Evolutionary conservation across 1,140 invertebrate species (phyloP).

Genomic region (Aphelinus atriplicis): DNA sequence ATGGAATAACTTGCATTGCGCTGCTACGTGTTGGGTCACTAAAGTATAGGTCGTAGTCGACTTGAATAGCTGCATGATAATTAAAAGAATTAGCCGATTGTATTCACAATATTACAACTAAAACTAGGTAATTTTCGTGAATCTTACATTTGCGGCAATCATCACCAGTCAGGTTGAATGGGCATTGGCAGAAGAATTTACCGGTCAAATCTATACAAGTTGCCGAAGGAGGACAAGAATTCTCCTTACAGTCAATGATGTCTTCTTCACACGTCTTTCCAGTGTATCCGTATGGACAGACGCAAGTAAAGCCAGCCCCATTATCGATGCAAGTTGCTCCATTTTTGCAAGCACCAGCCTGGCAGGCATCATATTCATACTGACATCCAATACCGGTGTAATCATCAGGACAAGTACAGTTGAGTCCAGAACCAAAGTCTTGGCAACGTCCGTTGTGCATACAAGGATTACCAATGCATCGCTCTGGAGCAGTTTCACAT

Average conservation of each 20-base stretch:
- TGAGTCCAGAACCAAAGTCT: constrained; percentile 93
- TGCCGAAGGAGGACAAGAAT: constrained; percentile 92
- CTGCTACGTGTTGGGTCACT: constrained; percentile 88
- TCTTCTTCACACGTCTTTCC: constrained; percentile 93
- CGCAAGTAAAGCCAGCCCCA: constrained; percentile 84
- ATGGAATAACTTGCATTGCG: constrained; percentile 89
- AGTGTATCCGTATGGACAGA: constrained; percentile 86
- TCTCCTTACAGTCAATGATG: constrained; percentile 91
- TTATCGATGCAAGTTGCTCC: constrained; percentile 90
- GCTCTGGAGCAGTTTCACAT: constrained; percentile 93
- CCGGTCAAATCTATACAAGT: constrained; percentile 93
- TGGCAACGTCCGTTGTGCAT: constrained; percentile 94
- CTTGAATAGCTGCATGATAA: constrained; percentile 81
- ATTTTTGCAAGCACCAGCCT: constrained; percentile 88
- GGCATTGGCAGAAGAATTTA: constrained; percentile 94
- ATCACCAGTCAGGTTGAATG: constrained; percentile 95
- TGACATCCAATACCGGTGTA: constrained; percentile 91
- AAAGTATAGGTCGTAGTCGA: constrained; percentile 95
- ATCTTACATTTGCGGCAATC: constrained; percentile 92
- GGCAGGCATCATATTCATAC: constrained; percentile 92
- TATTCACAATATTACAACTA: constrained; percentile 10
- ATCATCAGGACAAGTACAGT: constrained; percentile 89
- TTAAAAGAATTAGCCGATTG: background rate
- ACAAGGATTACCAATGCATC: constrained; percentile 95
- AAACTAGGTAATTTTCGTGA: constrained; percentile 4